phyloP scores from a whole-genome alignment of 1,140 invertebrate species.

The Teleogryllus occipitalis region DNA sequence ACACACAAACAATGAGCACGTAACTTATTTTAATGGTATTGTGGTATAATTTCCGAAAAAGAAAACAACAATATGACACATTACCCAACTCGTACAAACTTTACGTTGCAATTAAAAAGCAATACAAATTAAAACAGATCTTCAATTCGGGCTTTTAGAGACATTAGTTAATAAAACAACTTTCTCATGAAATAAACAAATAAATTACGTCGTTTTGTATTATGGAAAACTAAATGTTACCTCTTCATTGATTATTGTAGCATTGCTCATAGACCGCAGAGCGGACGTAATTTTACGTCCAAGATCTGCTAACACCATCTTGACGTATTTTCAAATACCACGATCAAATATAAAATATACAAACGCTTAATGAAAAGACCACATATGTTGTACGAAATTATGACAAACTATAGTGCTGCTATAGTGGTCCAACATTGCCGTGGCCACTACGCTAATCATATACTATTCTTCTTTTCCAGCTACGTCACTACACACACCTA shows the following conservation, averaged over 20 bases:
- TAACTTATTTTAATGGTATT: too few relatives aligned
- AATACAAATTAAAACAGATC: too few relatives aligned
- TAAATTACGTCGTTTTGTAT: too few relatives aligned
- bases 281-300: slow-evolving; percentile 98
- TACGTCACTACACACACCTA: too few relatives aligned
- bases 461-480: not conserved
- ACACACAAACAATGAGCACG: too few relatives aligned
- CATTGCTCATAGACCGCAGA: slow-evolving; percentile 92
- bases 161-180: too few relatives aligned
- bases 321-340: not conserved
- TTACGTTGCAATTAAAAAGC: too few relatives aligned
- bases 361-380: not conserved
- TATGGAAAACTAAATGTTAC: slow-evolving; percentile 40
- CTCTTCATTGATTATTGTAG: slow-evolving; percentile 98
- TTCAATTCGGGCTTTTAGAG: too few relatives aligned
- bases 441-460: not conserved
- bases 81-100: too few relatives aligned
- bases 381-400: not conserved
- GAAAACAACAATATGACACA: too few relatives aligned
- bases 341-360: not conserved
- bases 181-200: too few relatives aligned
- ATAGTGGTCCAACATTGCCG: not conserved
- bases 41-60: too few relatives aligned
- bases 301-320: slow-evolving; percentile 99
- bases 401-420: not conserved